Conservation (phyloP, 2,797 vertebrate species). For the Sebastes cheni region DNA sequence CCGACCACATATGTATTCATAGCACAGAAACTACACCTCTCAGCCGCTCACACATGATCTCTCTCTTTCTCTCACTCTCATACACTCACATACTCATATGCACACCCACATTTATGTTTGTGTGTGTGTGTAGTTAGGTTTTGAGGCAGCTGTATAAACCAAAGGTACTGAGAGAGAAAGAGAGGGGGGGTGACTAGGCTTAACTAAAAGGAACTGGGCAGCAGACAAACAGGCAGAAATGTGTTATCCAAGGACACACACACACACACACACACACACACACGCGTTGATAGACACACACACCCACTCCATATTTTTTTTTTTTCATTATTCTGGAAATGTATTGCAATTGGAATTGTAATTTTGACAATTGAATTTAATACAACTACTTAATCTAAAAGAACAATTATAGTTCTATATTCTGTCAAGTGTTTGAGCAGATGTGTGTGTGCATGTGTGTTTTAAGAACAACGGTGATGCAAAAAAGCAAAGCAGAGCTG, state of each 20-base stretch:
- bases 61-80: conserved; percentile 5
- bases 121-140: neutral
- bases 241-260: neutral
- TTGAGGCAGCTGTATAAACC: conserved; percentile 51
- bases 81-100: neutral
- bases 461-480: neutral
- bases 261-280: neutral
- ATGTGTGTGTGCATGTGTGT: neutral
- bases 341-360: neutral
- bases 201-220: neutral
- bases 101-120: neutral
- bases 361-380: neutral
- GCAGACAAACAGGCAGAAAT: too few relatives aligned
- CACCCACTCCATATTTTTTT: neutral
- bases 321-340: neutral
- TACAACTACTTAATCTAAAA: neutral
- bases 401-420: neutral
- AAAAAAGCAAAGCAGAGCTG: neutral
- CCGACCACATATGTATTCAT: conserved; percentile 58
- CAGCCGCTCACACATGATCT: conserved; percentile 20
- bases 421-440: neutral
- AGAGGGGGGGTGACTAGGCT: neutral
- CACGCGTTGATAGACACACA: neutral
- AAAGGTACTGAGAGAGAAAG: conserved; percentile 18
- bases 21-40: conserved; percentile 55